Conservation (phyloP, 2,113 vertebrate species). For the Rostratula benghalensis region DNA sequence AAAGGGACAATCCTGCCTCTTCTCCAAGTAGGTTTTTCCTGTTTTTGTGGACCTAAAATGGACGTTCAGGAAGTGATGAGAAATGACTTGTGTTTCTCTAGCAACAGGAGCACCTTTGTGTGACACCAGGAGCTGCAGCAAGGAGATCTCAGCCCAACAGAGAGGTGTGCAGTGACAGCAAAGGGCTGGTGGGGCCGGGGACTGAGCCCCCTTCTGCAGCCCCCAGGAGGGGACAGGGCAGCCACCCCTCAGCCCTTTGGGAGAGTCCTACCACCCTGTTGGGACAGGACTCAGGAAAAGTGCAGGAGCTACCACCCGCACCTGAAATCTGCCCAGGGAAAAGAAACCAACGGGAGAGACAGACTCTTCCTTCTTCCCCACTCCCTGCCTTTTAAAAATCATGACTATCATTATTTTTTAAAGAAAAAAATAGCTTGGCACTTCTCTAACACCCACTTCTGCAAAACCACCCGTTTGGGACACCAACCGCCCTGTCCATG, state of each 20-base stretch:
- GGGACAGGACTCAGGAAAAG: background rate
- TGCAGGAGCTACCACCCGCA: background rate
- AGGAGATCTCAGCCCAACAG: fast-evolving
- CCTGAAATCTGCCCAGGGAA: background rate
- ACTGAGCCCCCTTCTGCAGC: background rate
- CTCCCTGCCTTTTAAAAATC: background rate
- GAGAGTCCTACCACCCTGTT: background rate
- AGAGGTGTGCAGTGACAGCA: background rate
- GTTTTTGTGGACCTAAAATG: constrained; percentile 31
- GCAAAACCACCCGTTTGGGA: background rate
- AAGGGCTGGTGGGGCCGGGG: background rate
- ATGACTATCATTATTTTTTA: background rate
- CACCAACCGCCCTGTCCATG: constrained; percentile 12
- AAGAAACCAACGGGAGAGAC: background rate
- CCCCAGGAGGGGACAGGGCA: background rate
- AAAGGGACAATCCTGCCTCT: background rate
- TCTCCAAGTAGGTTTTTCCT: constrained; percentile 2
- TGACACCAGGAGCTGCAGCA: background rate
- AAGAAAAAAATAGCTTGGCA: constrained; percentile 46
- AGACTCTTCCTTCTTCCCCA: background rate
- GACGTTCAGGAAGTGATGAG: constrained; percentile 12
- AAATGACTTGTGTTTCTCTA: background rate
- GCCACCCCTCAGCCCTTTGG: background rate
- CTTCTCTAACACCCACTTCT: constrained; percentile 43
- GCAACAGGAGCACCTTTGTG: background rate